Evolutionary conservation across 2,888 invertebrate genomes (phyloP), one percentile per base, ranked within the genome.

Genomic region (Calephelis perditalis): DNA sequence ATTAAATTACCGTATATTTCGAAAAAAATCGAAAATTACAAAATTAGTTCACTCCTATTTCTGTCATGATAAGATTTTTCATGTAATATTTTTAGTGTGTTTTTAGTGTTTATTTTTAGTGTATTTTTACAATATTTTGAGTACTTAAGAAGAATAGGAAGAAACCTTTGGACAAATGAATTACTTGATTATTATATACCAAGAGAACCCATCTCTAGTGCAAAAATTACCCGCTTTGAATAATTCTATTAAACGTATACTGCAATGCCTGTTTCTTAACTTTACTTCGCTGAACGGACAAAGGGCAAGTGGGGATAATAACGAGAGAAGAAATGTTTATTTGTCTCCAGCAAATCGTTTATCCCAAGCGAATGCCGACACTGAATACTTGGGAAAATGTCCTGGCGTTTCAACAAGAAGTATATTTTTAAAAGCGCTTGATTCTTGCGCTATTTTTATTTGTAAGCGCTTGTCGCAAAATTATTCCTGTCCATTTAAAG

Each of bases 351-450:
- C 64, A 71, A 70, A 73, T 72, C 74, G 74, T 73, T 77, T 75
- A 74, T 75, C 72, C 70, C 70, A 64, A 68, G 71, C 70, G 71
- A 77, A 76, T 70, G 70, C 69, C 70, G 69, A 71, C 74, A 70
- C 64, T 73, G 73, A 75, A 74, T 71, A 71, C 74, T 70, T 69
- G 69, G 69, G 60, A 77, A 76, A 74, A 74, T 72, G 72, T 71
- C 68, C 70, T 68, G 71, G 70, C 71, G 71, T 73, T 78, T 74
- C 72, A 72, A 70, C 69, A 69, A 69, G 65, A 63, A 66, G 69
- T 71, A 68, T 70, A 70, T 70, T 72, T 71, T 70, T 69, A 72
- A 73, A 72, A 68, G 70, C 70, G 71, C 69, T 71, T 74, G 73
- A 75, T 77, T 73, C 70, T 59, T 70, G 70, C 68, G 70, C 65